phyloP scores from a whole-genome alignment of 2,113 vertebrate species.

The Cavia porcellus region DNA sequence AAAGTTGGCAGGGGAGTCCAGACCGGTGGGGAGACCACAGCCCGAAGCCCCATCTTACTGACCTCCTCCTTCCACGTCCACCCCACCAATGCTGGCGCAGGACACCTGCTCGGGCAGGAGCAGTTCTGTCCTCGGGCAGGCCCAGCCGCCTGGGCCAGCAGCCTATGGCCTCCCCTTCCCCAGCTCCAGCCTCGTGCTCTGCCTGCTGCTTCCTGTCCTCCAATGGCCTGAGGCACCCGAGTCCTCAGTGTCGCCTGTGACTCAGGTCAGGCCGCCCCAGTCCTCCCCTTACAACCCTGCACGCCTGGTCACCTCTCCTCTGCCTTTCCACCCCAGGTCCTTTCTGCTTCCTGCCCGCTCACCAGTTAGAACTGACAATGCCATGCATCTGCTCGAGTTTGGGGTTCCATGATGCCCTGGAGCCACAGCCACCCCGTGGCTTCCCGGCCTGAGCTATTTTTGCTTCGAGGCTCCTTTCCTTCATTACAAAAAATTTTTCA shows the following conservation, averaged over 20 bases:
- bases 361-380: background rate
- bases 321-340: background rate
- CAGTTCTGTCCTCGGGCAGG: background rate
- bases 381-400: background rate
- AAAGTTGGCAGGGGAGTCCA: background rate
- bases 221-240: background rate
- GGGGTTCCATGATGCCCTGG: background rate
- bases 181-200: background rate
- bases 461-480: background rate
- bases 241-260: no score
- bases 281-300: background rate
- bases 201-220: background rate
- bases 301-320: background rate
- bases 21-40: background rate
- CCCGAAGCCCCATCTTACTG: no score
- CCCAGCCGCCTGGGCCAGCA: background rate
- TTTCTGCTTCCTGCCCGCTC: background rate
- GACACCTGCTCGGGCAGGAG: no score
- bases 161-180: accelerated
- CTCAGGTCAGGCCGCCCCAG: background rate
- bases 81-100: background rate
- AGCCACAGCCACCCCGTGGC: background rate
- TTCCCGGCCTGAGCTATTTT: background rate
- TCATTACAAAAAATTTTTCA: background rate
- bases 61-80: background rate